These are phyloP conservation scores for Polydrusus tereticollis DNA, from an alignment of 2,888 invertebrate genomes.

Conservation along the genomic window DNA sequence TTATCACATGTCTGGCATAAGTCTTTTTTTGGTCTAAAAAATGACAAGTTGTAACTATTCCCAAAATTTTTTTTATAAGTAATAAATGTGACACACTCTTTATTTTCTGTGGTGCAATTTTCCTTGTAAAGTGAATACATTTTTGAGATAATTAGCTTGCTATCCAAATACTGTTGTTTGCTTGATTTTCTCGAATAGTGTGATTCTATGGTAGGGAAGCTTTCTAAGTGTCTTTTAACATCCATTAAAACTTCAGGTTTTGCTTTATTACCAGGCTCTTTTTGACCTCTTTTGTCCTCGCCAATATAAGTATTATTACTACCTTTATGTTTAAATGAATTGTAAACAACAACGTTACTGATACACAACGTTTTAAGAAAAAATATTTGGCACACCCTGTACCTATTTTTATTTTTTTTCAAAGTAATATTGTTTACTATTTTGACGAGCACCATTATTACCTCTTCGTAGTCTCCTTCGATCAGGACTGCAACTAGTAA, in stretches of 20 bases:
- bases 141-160: not conserved
- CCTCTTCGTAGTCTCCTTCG: not conserved
- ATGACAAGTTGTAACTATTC: constrained; percentile 31
- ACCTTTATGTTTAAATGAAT: not conserved
- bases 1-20: constrained; percentile 38
- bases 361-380: not conserved
- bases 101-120: not conserved
- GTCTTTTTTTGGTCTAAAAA: constrained; percentile 32
- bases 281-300: not conserved
- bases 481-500: too few species aligned
- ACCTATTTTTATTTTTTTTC: not conserved
- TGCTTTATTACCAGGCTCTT: not conserved
- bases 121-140: not conserved
- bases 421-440: not conserved
- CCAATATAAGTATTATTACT: not conserved
- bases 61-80: constrained; percentile 50
- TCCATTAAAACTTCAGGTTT: not conserved
- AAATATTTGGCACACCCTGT: not conserved
- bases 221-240: not conserved
- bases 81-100: not conserved
- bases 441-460: not conserved
- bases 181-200: not conserved
- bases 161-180: not conserved
- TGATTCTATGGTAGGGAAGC: not conserved
- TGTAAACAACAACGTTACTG: not conserved